Percentiles rank a stretch among this genome's conserved stretches.
Evolutionary conservation across 1,140 invertebrate genomes (phyloP).

Genomic region (Pentalonia nigronervosa): DNA sequence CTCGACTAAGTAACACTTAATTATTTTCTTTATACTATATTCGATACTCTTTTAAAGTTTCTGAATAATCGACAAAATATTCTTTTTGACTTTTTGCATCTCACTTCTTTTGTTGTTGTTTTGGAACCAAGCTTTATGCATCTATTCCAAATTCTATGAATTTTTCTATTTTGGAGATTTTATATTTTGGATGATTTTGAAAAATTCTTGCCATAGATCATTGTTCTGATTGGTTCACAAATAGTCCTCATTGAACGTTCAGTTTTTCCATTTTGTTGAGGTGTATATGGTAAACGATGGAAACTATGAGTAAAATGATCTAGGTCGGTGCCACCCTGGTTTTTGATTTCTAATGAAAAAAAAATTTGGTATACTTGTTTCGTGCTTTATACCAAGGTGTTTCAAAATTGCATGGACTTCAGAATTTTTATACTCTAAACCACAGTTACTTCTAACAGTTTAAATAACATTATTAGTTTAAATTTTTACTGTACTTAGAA

Average conservation of each 20-base stretch:
- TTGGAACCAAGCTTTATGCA: conserved; percentile 61
- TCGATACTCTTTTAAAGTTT: conserved; percentile 63
- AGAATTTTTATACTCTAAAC: conserved; percentile 64
- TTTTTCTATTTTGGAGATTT: conserved; percentile 62
- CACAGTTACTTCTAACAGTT: conserved; percentile 64
- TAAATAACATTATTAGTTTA: not conserved
- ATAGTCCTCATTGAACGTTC: conserved; percentile 65
- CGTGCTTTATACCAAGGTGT: conserved; percentile 63
- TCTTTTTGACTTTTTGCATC: conserved; percentile 61
- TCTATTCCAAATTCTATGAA: conserved; percentile 65
- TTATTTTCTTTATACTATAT: conserved; percentile 59
- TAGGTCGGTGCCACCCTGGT: no score
- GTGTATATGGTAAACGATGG: conserved; percentile 64
- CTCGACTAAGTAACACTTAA: not conserved
- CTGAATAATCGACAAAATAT: conserved; percentile 64
- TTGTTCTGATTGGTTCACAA: conserved; percentile 61
- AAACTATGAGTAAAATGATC: no score
- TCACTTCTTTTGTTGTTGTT: conserved; percentile 62
- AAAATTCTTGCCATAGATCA: no score
- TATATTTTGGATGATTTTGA: no score
- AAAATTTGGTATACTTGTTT: no score
- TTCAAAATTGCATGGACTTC: conserved; percentile 59
- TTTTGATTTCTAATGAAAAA: no score
- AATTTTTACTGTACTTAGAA: no score
- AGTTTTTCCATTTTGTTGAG: conserved; percentile 66